phyloP scores from a whole-genome alignment of 2,888 invertebrate genomes.

The Heterodera filipjevi region DNA sequence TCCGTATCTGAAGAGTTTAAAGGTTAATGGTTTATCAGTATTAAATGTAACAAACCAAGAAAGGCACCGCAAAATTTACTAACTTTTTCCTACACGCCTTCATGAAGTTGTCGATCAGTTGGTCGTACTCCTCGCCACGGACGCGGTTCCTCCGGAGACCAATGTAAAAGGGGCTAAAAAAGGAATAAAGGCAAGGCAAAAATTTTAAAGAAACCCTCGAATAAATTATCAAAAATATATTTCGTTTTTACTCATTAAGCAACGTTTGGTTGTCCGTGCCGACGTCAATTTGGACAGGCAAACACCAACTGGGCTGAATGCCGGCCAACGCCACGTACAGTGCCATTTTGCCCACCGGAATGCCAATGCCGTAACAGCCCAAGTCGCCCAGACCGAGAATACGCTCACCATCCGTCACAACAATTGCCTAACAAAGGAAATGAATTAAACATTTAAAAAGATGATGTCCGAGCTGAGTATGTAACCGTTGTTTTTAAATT shows the following conservation, averaged over 20 bases:
- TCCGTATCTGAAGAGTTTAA: conserved; percentile 70
- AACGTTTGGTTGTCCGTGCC: conserved; percentile 70
- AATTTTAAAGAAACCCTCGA: conserved; percentile 86
- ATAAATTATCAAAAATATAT: conserved; percentile 66
- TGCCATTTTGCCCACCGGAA: conserved; percentile 90
- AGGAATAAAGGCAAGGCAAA: conserved; percentile 85
- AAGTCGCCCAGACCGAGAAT: conserved; percentile 96
- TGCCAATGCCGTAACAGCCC: conserved; percentile 89
- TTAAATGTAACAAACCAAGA: no score
- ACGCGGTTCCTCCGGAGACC: conserved; percentile 84
- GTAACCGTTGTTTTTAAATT: no score
- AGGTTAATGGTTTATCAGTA: no score
- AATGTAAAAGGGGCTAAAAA: conserved; percentile 85
- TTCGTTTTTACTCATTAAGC: conserved; percentile 74
- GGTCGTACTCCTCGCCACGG: conserved; percentile 84
- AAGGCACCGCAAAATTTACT: background rate
- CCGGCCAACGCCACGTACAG: conserved; percentile 93
- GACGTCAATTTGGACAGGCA: conserved; percentile 88
- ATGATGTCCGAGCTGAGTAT: no score
- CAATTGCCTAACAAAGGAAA: no score
- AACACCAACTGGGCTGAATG: conserved; percentile 89
- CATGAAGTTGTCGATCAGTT: conserved; percentile 97
- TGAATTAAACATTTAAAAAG: no score
- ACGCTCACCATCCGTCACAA: conserved; percentile 96
- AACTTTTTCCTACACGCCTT: conserved; percentile 67